Base-by-base conservation (phyloP, 2,113 vertebrate genomes). In the Podilymbus podiceps region DNA sequence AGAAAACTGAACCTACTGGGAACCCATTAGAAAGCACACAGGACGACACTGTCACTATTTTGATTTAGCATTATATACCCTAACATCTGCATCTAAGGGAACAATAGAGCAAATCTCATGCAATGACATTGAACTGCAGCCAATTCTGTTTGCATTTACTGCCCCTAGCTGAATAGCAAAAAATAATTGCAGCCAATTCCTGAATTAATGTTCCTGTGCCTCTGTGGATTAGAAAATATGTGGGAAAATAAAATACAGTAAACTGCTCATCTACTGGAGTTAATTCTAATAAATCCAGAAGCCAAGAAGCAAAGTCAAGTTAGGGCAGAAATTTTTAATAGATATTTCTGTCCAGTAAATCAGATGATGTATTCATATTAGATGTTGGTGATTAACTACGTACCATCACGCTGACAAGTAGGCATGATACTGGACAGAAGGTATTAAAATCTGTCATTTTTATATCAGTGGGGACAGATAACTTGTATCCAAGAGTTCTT, bases 201-300 rank as follows among this genome's bases (percentile, higher is more conserved):
- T 88, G 89, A 96, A 94, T 97, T 96, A 96, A 94, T 91, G 89
- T 95, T 78, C 80, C 85, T 80, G 85, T 75, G 50, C 73, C 91
- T 90, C 35, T 95, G 77, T 83, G 79, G 92, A 93, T 97, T 97
- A 94, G 92, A 80, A 90, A 77, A 85, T 95, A 87, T 82, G 91
- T 94, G 87, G 64, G 83, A 89, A 93, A 97, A 95, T 95, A 95
- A 84, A 79, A 53, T 88, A 86, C 93, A 68, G 82, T 96, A 94
- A 96, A 89, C 90, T 84, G 49, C 56, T 96, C 82, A 74, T 52
- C 87, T 96, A 91, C 47, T 80, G 87, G 77, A 88, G 85, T 97
- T 95, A 91, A 86, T 96, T 95, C 91, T 96, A 90, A 91, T 75
- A 96, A 96, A 85, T 92, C 85, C 55, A 87, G 86, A 89, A 89